phyloP scores from a whole-genome alignment of 1,140 invertebrate genomes.

The Cydia splendana region DNA sequence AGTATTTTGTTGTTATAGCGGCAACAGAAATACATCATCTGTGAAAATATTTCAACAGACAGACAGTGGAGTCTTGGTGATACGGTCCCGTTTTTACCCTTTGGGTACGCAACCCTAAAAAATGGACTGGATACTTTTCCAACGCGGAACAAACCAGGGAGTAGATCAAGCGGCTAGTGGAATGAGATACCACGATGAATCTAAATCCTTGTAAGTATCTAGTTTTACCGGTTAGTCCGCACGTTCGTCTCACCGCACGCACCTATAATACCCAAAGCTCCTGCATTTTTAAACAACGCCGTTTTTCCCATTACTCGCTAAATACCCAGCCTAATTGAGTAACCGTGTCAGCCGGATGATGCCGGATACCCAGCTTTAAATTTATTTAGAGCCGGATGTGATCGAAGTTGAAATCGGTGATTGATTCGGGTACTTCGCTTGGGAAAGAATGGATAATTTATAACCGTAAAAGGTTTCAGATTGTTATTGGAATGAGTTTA shows the following conservation, averaged over 20 bases:
- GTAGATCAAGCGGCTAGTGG: too few species aligned
- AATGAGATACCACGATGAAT: too few species aligned
- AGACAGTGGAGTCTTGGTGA: too few species aligned
- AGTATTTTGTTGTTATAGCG: too few species aligned
- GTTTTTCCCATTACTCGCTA: slow-evolving; percentile 26
- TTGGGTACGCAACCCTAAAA: too few species aligned
- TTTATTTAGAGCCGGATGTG: slow-evolving; percentile 19
- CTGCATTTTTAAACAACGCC: slow-evolving; percentile 20
- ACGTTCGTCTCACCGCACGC: neutral
- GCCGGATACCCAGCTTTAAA: neutral
- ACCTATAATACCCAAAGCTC: neutral
- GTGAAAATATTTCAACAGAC: too few species aligned
- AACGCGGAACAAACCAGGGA: too few species aligned
- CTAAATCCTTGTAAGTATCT: too few species aligned
- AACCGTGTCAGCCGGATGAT: slow-evolving; percentile 22
- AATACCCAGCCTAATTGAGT: slow-evolving; percentile 26
- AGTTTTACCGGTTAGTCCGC: neutral
- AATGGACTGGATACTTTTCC: too few species aligned
- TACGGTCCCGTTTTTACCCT: too few species aligned
- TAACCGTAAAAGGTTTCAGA: neutral
- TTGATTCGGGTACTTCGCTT: slow-evolving; percentile 22
- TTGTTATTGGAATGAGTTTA: slow-evolving; percentile 19
- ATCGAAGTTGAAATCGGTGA: slow-evolving; percentile 19
- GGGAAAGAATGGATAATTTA: slow-evolving; percentile 30
- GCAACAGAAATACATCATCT: too few species aligned